phyloP scores from a whole-genome alignment of 1,140 invertebrate genomes.

The Drosophila neocordata region DNA sequence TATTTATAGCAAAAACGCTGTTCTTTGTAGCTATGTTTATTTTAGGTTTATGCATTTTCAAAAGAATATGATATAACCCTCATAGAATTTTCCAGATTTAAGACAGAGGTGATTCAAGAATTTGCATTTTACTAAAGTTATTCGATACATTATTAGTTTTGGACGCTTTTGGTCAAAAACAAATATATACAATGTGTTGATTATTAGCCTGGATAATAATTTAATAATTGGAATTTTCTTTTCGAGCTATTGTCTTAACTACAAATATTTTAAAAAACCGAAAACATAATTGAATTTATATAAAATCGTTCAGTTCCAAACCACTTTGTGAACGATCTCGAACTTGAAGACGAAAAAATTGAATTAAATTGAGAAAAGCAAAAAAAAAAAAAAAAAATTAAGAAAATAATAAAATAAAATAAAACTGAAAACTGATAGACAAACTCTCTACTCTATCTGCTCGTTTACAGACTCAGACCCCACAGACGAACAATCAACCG shows the following conservation, averaged over 20 bases:
- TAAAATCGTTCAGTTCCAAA: conserved; percentile 10
- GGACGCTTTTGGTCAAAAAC: too few species aligned
- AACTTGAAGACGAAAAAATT: conserved; percentile 17
- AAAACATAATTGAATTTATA: background rate
- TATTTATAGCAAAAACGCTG: background rate
- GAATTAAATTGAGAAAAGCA: background rate
- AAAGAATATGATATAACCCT: background rate
- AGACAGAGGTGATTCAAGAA: background rate
- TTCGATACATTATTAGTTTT: too few species aligned
- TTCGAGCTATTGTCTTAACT: too few species aligned
- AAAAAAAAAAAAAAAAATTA: conserved; percentile 13
- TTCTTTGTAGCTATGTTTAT: background rate
- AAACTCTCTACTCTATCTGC: conserved; percentile 64
- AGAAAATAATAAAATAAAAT: conserved; percentile 22
- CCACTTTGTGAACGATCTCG: conserved; percentile 45
- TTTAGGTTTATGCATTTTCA: background rate
- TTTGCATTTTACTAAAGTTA: background rate
- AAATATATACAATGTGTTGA: too few species aligned
- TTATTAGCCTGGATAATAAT: too few species aligned
- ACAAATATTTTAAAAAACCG: background rate
- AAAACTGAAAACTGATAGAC: conserved; percentile 54
- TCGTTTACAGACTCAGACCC: conserved; percentile 66
- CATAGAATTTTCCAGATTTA: background rate
- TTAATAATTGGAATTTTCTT: conserved; percentile 3
- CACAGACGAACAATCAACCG: conserved; percentile 29